Evolutionary conservation across 1,140 invertebrate genomes (phyloP), one percentile per base, ranked within the genome.

Genomic region (Drosophila leontia): DNA sequence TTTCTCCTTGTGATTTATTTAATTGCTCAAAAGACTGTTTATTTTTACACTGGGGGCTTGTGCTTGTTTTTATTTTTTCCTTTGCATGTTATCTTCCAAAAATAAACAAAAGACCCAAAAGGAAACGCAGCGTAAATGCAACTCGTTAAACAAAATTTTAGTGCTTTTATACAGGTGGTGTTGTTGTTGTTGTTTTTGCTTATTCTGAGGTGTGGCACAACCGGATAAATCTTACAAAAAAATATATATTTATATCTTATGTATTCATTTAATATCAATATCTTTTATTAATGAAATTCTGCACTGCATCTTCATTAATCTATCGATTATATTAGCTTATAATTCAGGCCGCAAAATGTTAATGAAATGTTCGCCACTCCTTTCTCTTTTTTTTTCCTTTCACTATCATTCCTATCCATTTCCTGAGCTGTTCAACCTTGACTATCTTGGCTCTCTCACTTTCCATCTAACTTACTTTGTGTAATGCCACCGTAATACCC

Each of bases 401-500:
- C 69, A 71, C 69, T 39, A 50, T 23, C 70, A 37, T 70, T 70
- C 45, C 68, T 39, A 72, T n/a, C 34, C 34, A 39, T 51, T 72
- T 58, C 53, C 67, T 72, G 44, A 71, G 45, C 68, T 42, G 55
- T 37, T 74, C 68, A 72, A 42, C 70, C 67, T 70, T 70, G 63
- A 70, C 67, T 68, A 37, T 70, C 48, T 45, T 15, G 29, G n/a
- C 69, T 51, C 55, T 29, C 51, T 58, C 44, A 29, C 67, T 72
- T 50, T 72, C 67, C 48, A 59, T 47, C 23, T 26, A 37, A 59
- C 45, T 41, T 50, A 53, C 39, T 47, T 72, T 58, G 19, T 58
- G 19, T 72, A 71, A 71, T 71, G 69, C 69, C 69, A 29, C 32
- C 12, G 15, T 72, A 72, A 72, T 72, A 72, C 70, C 70, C 70